Percentiles rank a stretch among this genome's conserved stretches.
phyloP scores from a whole-genome alignment of 2,888 invertebrate species.

The Tachina grossa region DNA sequence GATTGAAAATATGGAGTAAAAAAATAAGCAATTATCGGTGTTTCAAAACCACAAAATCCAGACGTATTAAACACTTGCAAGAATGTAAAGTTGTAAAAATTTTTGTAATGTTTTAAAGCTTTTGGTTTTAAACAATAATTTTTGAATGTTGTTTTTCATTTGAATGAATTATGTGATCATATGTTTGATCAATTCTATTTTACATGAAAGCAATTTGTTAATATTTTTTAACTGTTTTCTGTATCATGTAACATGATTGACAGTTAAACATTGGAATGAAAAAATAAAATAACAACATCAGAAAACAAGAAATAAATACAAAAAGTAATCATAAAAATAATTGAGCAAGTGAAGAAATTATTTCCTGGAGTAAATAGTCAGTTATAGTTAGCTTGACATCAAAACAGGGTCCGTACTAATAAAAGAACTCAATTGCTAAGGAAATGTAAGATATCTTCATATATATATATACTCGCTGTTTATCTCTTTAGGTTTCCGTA shows the following conservation, averaged over 20 bases:
- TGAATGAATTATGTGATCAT: not conserved
- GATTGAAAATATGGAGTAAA: slow-evolving; percentile 1
- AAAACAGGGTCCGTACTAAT: too few species aligned
- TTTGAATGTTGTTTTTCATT: not conserved
- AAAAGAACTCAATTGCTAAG: too few species aligned
- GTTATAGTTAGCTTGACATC: too few species aligned
- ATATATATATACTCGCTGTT: too few species aligned
- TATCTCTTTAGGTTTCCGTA: too few species aligned
- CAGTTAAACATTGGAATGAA: slow-evolving; percentile 46
- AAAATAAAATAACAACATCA: slow-evolving; percentile 3
- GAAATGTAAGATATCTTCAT: too few species aligned
- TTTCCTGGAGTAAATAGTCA: not conserved
- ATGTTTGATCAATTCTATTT: slow-evolving; percentile 8
- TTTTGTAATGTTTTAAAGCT: not conserved
- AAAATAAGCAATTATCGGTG: not conserved
- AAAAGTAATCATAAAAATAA: not conserved
- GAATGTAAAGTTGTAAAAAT: not conserved
- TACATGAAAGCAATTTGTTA: slow-evolving; percentile 39
- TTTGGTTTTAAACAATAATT: not conserved
- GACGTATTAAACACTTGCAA: not conserved
- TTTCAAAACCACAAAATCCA: not conserved
- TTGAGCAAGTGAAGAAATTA: not conserved
- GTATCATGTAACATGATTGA: slow-evolving; percentile 60
- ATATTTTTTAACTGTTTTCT: slow-evolving; percentile 44
- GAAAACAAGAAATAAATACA: too few species aligned